These are phyloP conservation scores for Natrix natrix DNA, from an alignment of 2,797 vertebrate genomes.

Conservation along the genomic window DNA sequence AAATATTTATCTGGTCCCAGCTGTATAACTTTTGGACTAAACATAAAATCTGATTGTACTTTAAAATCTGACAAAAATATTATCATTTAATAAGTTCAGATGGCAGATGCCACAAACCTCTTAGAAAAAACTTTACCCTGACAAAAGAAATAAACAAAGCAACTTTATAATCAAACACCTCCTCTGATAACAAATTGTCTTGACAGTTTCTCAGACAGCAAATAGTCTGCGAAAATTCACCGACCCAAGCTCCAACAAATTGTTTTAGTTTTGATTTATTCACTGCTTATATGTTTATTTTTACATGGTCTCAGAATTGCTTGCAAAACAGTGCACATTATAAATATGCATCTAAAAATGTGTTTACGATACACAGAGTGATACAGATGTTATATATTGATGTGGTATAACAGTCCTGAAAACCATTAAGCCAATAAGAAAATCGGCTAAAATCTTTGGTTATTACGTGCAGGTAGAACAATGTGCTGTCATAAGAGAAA, in stretches of 20 bases:
- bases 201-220: neutral
- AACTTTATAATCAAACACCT: neutral
- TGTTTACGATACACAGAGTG: neutral
- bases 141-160: neutral
- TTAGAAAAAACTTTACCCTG: neutral
- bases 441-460: neutral
- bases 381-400: neutral
- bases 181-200: neutral
- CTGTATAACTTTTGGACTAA: neutral
- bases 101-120: neutral
- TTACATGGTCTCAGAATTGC: neutral
- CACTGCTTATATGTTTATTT: neutral
- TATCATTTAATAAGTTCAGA: neutral
- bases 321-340: neutral
- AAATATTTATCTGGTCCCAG: neutral
- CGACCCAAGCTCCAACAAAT: neutral
- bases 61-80: neutral
- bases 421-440: neutral
- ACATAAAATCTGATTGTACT: neutral
- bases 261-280: neutral
- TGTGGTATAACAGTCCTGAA: neutral
- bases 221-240: neutral
- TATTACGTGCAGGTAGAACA: neutral
- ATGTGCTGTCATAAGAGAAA: neutral
- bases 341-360: neutral